These are phyloP conservation scores for Henricia sp. DNA, from an alignment of 53 echinoderm and acorn worm genomes.

Conservation along the genomic window DNA sequence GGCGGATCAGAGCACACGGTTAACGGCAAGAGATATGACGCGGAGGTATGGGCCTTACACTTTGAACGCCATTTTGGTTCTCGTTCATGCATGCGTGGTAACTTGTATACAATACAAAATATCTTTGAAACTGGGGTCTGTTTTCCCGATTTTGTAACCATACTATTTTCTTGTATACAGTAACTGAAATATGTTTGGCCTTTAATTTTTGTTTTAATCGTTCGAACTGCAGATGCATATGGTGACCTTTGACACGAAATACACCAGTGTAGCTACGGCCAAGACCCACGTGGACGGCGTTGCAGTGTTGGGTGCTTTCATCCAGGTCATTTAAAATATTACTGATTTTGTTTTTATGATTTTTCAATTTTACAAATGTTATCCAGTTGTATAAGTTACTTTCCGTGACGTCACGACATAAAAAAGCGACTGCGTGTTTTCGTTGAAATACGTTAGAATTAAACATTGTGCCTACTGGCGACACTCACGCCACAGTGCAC, in stretches of 20 bases:
- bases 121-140: neutral
- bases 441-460: too few relatives aligned
- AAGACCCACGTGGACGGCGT: neutral
- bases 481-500: too few relatives aligned
- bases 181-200: neutral
- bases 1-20: neutral
- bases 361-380: too few relatives aligned
- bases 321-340: neutral
- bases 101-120: too few relatives aligned
- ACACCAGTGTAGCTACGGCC: neutral
- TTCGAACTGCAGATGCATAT: slow-evolving; percentile 9
- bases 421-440: too few relatives aligned
- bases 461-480: neutral
- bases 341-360: too few relatives aligned
- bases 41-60: slow-evolving; percentile 1
- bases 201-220: neutral
- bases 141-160: neutral
- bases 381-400: neutral
- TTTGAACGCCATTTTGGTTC: too few relatives aligned
- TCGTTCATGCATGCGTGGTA: too few relatives aligned
- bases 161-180: neutral
- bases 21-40: neutral
- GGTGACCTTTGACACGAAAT: neutral
- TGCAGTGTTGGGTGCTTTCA: slow-evolving; percentile 5
- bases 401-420: neutral